Percentiles rank a stretch among this genome's conserved stretches.
Conservation (phyloP, 2,797 vertebrate genomes). For the Epinephelus awoara region DNA sequence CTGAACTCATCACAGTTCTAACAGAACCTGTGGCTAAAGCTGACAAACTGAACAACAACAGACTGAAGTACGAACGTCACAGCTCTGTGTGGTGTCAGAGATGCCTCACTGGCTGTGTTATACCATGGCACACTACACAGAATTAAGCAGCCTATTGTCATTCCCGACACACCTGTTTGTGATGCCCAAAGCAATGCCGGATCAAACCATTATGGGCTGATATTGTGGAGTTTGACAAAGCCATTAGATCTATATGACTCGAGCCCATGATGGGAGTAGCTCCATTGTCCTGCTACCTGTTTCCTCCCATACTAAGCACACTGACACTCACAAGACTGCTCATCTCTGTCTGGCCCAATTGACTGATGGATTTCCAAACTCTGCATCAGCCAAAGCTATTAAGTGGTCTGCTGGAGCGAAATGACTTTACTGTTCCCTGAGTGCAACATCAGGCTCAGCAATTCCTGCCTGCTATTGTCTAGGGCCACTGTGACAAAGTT, state of each 20-base stretch:
- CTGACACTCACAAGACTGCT: slow-evolving; percentile 66
- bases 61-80: not conserved
- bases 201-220: slow-evolving; percentile 29
- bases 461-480: slow-evolving; percentile 81
- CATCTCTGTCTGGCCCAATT: slow-evolving; percentile 71
- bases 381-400: slow-evolving; percentile 80
- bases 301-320: slow-evolving; percentile 55
- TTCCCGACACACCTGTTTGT: slow-evolving; percentile 12
- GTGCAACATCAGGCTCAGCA: slow-evolving; percentile 77
- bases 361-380: slow-evolving; percentile 80
- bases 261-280: slow-evolving; percentile 45
- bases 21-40: not conserved
- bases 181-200: not conserved
- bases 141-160: slow-evolving; percentile 16
- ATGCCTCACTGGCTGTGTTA: not conserved
- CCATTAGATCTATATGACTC: slow-evolving; percentile 46
- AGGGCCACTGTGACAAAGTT: slow-evolving; percentile 79
- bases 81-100: not conserved
- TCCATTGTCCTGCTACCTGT: slow-evolving; percentile 49
- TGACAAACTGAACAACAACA: not conserved
- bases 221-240: slow-evolving; percentile 16
- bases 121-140: slow-evolving; percentile 1
- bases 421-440: slow-evolving; percentile 80
- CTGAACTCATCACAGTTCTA: not conserved
- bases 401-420: slow-evolving; percentile 83